Evolutionary conservation across 2,888 invertebrate species (phyloP).

Genomic region (Epinotia bilunana): DNA sequence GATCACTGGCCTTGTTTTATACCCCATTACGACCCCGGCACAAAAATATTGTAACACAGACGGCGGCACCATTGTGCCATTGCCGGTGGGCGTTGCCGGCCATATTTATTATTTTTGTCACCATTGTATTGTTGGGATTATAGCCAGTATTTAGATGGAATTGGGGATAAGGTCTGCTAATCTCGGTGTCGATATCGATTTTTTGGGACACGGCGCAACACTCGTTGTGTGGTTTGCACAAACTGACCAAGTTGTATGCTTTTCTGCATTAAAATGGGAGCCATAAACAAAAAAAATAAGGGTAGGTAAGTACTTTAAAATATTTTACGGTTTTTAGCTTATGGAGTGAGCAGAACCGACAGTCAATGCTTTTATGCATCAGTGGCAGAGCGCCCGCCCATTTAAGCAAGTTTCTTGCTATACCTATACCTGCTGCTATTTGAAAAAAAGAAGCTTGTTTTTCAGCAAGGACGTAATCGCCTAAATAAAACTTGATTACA

Average conservation of each 20-base stretch:
- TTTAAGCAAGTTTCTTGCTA: too few species aligned
- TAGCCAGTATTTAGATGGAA: conserved; percentile 82
- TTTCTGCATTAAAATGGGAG: too few species aligned
- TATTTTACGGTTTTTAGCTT: too few species aligned
- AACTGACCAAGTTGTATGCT: neutral
- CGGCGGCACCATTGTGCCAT: conserved; percentile 61
- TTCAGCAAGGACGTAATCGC: too few species aligned
- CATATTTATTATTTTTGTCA: conserved; percentile 84
- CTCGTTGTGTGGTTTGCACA: conserved; percentile 17
- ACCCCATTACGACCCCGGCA: conserved; percentile 73
- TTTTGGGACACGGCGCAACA: conserved; percentile 49
- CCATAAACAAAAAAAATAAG: too few species aligned
- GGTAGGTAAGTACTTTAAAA: too few species aligned
- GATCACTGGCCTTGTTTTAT: conserved; percentile 75
- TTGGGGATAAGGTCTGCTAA: conserved; percentile 82
- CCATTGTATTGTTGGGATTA: conserved; percentile 78
- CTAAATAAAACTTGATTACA: too few species aligned
- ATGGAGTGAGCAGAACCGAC: too few species aligned
- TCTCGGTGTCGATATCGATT: conserved; percentile 75
- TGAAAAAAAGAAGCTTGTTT: too few species aligned
- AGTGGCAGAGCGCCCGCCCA: too few species aligned
- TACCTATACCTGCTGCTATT: too few species aligned
- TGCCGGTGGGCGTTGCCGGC: conserved; percentile 67
- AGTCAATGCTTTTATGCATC: too few species aligned
- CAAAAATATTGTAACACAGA: conserved; percentile 76